These are phyloP conservation scores for Buphagus erythrorhynchus DNA, from an alignment of 2,797 vertebrate genomes.

Conservation along the genomic window DNA sequence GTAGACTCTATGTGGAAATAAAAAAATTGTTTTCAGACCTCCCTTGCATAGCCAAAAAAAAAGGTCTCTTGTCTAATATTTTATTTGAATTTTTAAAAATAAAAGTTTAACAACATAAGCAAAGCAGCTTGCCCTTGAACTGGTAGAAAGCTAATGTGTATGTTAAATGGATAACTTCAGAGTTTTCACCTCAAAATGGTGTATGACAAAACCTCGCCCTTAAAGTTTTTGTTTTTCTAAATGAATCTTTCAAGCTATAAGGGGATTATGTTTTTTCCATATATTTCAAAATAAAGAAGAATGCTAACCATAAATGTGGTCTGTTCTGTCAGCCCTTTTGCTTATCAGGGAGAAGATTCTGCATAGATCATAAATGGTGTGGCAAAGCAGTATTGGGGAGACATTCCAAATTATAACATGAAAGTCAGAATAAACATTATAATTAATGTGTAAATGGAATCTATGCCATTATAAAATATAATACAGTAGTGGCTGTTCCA, in stretches of 20 bases:
- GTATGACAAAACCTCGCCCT: not conserved
- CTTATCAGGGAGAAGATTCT: not conserved
- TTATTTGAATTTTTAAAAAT: not conserved
- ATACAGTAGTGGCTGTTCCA: not conserved
- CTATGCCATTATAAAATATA: not conserved
- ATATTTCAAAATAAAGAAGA: not conserved
- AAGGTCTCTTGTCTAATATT: not conserved
- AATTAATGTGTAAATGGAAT: not conserved
- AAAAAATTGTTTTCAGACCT: not conserved
- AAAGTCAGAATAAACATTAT: not conserved
- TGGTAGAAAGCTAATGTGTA: not conserved
- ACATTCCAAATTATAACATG: not conserved
- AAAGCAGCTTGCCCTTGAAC: not conserved
- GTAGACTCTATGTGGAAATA: not conserved
- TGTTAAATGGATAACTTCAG: not conserved
- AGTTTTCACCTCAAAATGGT: not conserved
- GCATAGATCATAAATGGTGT: rapidly evolving
- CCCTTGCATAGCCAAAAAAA: not conserved
- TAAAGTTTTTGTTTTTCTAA: not conserved
- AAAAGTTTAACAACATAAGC: not conserved
- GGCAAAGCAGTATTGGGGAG: not conserved
- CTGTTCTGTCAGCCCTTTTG: not conserved
- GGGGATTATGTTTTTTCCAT: not conserved
- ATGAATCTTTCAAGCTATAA: not conserved
- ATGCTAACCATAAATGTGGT: not conserved